These are phyloP conservation scores for Catalaphyllia jardinei DNA, from an alignment of 64 coral and sea anemone genomes.

Conservation along the genomic window DNA sequence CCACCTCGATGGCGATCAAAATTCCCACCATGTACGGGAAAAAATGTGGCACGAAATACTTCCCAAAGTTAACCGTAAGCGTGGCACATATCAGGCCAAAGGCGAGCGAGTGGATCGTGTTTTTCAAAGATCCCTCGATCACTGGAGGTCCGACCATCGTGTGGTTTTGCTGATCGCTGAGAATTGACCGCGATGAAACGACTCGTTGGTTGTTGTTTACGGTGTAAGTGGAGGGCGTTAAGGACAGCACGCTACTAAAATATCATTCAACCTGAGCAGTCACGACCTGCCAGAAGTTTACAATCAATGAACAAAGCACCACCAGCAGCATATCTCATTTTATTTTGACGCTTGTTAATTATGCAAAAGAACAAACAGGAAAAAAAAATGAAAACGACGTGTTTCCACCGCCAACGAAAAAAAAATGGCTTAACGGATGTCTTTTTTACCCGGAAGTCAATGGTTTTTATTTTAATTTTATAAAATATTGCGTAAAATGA, in stretches of 20 bases:
- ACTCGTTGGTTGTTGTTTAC: neutral
- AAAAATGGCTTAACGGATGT: neutral
- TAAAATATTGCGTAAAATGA: neutral
- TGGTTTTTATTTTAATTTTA: neutral
- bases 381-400: neutral
- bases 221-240: neutral
- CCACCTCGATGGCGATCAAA: neutral
- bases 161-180: neutral
- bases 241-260: neutral
- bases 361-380: neutral
- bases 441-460: neutral
- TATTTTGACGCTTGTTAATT: constrained; percentile 22
- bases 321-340: neutral
- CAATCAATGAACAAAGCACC: constrained; percentile 2
- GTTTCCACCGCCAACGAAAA: neutral
- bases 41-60: constrained; percentile 3
- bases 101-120: neutral
- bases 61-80: constrained; percentile 21
- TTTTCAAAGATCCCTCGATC: constrained; percentile 39
- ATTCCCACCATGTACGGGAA: constrained; percentile 42
- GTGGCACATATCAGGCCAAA: constrained; percentile 16
- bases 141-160: neutral
- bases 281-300: neutral
- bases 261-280: neutral
- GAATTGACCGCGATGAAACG: neutral